phyloP scores from a whole-genome alignment of 2,113 vertebrate genomes.

The Heterotis niloticus region DNA sequence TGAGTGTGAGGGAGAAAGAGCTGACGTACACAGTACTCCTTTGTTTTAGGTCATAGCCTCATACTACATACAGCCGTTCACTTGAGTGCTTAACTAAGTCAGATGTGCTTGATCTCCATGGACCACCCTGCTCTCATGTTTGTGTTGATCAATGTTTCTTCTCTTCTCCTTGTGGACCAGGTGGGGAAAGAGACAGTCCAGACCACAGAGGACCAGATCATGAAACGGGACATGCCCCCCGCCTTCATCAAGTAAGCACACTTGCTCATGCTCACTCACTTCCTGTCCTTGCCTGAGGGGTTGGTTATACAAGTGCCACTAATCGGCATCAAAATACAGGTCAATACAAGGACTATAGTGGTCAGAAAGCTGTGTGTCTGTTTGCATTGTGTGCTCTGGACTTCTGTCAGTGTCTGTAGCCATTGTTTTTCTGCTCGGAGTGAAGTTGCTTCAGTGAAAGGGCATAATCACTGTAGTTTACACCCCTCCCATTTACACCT shows the following conservation, averaged over 20 bases:
- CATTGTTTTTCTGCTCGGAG: no score
- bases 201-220: conserved; percentile 96
- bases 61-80: background rate
- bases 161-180: conserved; percentile 52
- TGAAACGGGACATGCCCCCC: conserved; percentile 98
- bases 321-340: no score
- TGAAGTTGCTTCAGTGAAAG: background rate
- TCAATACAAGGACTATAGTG: no score
- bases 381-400: background rate
- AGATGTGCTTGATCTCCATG: background rate
- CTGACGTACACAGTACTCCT: background rate
- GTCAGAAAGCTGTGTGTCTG: background rate
- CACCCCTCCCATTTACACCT: background rate
- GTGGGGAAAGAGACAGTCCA: conserved; percentile 98
- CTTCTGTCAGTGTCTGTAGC: conserved; percentile 9
- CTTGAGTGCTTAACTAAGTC: conserved; percentile 1
- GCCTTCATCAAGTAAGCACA: conserved; percentile 93
- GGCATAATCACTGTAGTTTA: background rate
- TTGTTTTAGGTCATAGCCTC: background rate
- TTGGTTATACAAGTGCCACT: conserved; percentile 12
- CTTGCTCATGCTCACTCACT: background rate
- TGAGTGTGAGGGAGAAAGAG: background rate
- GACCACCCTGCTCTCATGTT: background rate
- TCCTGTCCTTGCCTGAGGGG: conserved; percentile 17
- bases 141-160: no score